Evolutionary conservation across 2,797 vertebrate genomes (phyloP), one percentile per base, ranked within the genome.

Genomic region (Ambastaia sidthimunki): DNA sequence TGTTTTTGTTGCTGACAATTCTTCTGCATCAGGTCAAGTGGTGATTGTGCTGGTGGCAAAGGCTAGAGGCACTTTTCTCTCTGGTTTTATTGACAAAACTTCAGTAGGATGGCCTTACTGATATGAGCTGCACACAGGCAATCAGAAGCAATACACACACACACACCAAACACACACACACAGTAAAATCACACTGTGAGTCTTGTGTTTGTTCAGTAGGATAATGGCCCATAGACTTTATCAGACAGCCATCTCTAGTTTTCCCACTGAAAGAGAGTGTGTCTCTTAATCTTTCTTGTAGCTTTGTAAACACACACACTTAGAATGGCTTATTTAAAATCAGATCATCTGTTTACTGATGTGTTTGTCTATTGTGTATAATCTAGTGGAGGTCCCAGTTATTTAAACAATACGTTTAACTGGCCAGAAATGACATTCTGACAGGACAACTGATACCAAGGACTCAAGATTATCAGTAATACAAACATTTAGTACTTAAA

Each of bases 11-110:
- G 71, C 67, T 76, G 77, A 71, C 60, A 80, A 47, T 80, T 72
- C 70, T 72, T 80, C 60, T 71, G 72, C 62, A 34, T 74, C 80
- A 78, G 89, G 90, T 90, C 88, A 89, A 89, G 87, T 86, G 86
- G 84, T 86, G 89, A 89, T 90, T 90, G 83, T 65, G 11, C 50
- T 84, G 89, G 89, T 89, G 86, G 78, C 77, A 87, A 84, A 89
- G 82, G 74, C 76, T 78, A 70, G 83, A 84, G 81, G 85, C 85
- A 84, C 86, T 86, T 86, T 84, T 87, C 82, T 86, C 83, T 83
- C 72, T 76, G 74, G 81, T 84, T 90, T 87, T 90, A 91, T 90
- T 88, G 90, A 90, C 89, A 88, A 86, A 90, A 86, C 87, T 82
- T 86, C 80, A 85, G 81, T 65, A 81, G 91, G 90, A 88, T 85